Base-by-base conservation (phyloP, 2,888 invertebrate species). In the Agrotis exclamationis region DNA sequence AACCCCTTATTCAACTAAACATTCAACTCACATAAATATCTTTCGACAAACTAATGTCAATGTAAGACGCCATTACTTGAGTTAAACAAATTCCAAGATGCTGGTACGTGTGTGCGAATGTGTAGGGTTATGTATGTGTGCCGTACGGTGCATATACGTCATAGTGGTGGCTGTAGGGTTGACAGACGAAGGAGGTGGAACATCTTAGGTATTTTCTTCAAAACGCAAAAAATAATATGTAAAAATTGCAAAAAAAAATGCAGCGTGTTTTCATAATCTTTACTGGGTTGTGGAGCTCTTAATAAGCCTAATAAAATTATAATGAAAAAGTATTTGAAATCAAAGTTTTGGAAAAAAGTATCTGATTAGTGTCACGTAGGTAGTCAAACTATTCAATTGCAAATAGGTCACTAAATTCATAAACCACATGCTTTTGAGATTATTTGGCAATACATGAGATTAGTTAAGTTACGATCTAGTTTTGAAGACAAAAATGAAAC, bases 41-140 rank as follows among this genome's bases (percentile, higher is more conserved):
- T 92, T 95, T 94, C 93, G 95, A 94, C 95, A 95, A 95, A 96
- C 96, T 96, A 95, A 96, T 96, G 96, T 94, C 95, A 95, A 95
- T 95, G 94, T 96, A 95, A 94, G 94, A 95, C 94, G 94, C 94
- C 93, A 95, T 96, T 95, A 93, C 91, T 92, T 88, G 89, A 90
- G 91, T 92, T 93, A 95, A 95, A 96, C 95, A 96, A 96, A 96
- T 96, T 95, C 95, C 91, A 86, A 92, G 91, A 92, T 90, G 91
- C 89, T 86, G 87, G 88, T 88, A 86, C 87, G 87, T 85, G 80
- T 85, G 83, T 85, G 87, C 82, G 85, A 87, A 85, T 86, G 79
- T 81, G 79, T 75, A 66, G 59, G 53, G 22, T 45, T 83, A 84
- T 82, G 76, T 80, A 84, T 80, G 90, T 88, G 87, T 88, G 86